Conservation (phyloP, 2,888 invertebrate genomes). For the Papilio protenor region DNA sequence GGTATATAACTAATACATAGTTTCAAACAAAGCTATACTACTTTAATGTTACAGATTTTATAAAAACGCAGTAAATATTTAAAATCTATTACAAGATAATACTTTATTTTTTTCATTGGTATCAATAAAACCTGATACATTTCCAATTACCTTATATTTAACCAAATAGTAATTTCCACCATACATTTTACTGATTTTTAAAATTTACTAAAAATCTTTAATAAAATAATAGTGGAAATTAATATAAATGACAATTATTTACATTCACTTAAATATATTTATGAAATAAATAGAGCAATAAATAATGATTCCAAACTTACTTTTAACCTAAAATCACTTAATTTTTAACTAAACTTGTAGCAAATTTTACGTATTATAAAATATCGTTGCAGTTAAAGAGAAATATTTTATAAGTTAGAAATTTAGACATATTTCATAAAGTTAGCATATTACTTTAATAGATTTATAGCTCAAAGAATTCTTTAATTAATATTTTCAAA, state of each 20-base stretch:
- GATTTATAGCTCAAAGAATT: slow-evolving; percentile 15
- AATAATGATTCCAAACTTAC: slow-evolving; percentile 73
- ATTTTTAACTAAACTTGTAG: slow-evolving; percentile 15
- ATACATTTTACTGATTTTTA: slow-evolving; percentile 14
- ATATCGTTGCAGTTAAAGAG: not conserved
- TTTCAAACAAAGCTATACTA: not conserved
- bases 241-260: slow-evolving; percentile 67
- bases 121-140: not conserved
- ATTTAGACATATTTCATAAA: no score
- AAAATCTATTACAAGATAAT: not conserved
- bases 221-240: slow-evolving; percentile 48
- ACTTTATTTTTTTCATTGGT: not conserved
- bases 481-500: slow-evolving; percentile 13
- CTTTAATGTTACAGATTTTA: not conserved
- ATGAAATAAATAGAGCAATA: slow-evolving; percentile 76
- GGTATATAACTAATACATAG: not conserved
- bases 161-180: slow-evolving; percentile 38
- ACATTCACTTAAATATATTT: slow-evolving; percentile 69
- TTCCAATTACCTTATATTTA: slow-evolving; percentile 27
- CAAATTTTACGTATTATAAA: not conserved
- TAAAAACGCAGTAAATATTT: not conserved
- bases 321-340: slow-evolving; percentile 56
- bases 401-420: no score
- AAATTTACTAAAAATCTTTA: not conserved
- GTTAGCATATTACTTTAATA: not conserved